Base-by-base conservation (phyloP, 2,797 vertebrate genomes). In the Xyrichtys novacula region DNA sequence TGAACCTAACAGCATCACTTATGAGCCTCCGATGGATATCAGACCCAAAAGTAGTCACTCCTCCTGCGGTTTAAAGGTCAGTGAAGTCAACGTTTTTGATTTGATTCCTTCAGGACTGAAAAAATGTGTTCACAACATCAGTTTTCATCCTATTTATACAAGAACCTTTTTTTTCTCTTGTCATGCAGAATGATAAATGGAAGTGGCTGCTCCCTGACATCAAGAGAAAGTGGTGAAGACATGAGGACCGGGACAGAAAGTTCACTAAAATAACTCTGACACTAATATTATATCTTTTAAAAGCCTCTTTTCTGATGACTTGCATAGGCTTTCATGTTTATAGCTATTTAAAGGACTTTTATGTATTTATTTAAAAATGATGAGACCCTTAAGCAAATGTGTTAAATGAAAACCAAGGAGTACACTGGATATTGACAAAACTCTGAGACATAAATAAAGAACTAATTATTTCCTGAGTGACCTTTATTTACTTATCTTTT, bases 181-280 rank as follows among this genome's bases (percentile, higher is more conserved):
- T 80, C 66, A 71, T 71, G 34, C 90, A 97, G 96, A 91, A 85
- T 32, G 93, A 96, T 57, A 96, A 93, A 82, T 91, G 93, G 92
- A 93, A 93, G 81, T 92, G 91, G 80, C 86, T 95, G 61, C 93
- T 96, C 83, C 94, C 95, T 6, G 89, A 91, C 0, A 80, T 73
- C 56, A 95, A 93, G 92, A 95, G 89, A 81, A 94, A 93, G 84
- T 90, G 86, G 88, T 78, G 74, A 87, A 25, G 34, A 58, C 5
- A 46, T 39, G 57, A 42, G 5, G 52, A 16, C 46, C 64, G 19
- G 19, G 71, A 17, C 62, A 29, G 83, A 77, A 75, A 5, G 19
- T 66, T 84, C 46, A 67, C 67, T 53, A 42, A 25, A 26, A 65
- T 53, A 23, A 14, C 32, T 56, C 17, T 74, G 25, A 89, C 86